Evolutionary conservation across 2,113 vertebrate species (phyloP).

Genomic region (Perca fluviatilis): DNA sequence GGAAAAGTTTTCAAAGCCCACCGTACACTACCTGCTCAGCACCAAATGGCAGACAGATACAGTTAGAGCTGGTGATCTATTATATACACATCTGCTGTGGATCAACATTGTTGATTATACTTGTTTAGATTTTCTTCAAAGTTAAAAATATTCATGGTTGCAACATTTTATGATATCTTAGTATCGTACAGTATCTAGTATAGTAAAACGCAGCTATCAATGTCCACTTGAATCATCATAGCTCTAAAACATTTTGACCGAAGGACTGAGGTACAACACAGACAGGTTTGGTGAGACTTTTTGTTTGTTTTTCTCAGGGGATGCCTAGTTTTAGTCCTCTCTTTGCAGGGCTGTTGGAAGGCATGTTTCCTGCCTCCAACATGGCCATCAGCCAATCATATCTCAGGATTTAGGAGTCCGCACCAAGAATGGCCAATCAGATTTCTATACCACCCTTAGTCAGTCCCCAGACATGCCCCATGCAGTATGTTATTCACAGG

Average conservation of each 20-base stretch:
- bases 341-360: not conserved
- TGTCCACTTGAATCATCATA: not conserved
- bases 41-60: not conserved
- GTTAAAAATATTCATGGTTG: not conserved
- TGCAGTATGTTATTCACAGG: conserved; percentile 26
- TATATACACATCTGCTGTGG: not conserved
- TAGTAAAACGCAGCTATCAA: not conserved
- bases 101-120: not conserved
- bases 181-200: too few relatives aligned
- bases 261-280: not conserved
- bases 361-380: not conserved
- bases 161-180: not conserved
- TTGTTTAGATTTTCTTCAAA: not conserved
- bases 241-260: not conserved
- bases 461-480: conserved; percentile 7
- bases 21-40: not conserved
- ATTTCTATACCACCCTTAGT: not conserved
- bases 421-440: conserved; percentile 6
- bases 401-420: not conserved
- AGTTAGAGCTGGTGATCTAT: not conserved
- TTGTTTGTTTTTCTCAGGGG: not conserved
- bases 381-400: conserved; percentile 22
- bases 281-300: not conserved
- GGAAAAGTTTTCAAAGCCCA: too few relatives aligned
- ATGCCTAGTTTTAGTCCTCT: not conserved